Conservation (phyloP, 2,797 vertebrate genomes). For the Epinephelus coioides region DNA sequence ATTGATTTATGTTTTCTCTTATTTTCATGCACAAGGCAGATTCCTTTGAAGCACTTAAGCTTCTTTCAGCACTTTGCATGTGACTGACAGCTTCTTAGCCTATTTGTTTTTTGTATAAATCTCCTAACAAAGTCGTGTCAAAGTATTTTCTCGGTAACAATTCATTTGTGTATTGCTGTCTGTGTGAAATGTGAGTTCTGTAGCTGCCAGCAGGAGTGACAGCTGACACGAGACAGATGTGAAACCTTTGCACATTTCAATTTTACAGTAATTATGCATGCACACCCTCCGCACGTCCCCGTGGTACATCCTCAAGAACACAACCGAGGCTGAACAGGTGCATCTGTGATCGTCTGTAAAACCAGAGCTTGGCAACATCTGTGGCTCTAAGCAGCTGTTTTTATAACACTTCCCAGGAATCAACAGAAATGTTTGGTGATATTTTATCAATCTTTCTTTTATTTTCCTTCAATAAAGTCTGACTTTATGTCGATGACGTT, state of each 20-base stretch:
- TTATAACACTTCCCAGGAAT: not conserved
- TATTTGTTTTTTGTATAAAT: not conserved
- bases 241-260: not conserved
- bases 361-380: not conserved
- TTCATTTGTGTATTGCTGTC: not conserved
- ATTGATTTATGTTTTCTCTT: constrained; percentile 11
- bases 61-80: not conserved
- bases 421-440: not conserved
- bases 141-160: not conserved
- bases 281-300: not conserved
- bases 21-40: not conserved
- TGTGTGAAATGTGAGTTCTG: not conserved
- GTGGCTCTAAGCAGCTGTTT: constrained; percentile 1
- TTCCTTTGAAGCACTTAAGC: constrained; percentile 7
- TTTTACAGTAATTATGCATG: constrained; percentile 2
- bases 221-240: constrained; percentile 7
- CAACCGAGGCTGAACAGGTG: not conserved
- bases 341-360: not conserved
- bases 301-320: not conserved
- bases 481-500: not conserved
- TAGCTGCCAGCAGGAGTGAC: not conserved
- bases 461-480: not conserved
- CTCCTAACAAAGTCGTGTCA: not conserved
- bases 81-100: not conserved
- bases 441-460: not conserved